Base-by-base conservation (phyloP, 2,888 invertebrate species). In the Odontocerum albicorne region DNA sequence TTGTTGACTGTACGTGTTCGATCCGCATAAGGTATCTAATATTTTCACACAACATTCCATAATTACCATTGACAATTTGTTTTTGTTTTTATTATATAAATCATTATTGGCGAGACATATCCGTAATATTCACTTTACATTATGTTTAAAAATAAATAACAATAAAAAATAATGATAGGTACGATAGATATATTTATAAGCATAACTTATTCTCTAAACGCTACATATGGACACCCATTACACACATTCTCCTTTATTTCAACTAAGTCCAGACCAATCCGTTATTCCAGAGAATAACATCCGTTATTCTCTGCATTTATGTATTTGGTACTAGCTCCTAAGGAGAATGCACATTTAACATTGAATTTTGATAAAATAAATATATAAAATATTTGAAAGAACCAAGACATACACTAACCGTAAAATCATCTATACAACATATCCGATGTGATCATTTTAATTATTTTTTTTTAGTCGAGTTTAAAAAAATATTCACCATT, bases 61-160 rank as follows among this genome's bases (percentile, higher is more conserved):
- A 47, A 49, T 49, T 46, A 54, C 47, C 36, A 54, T 54, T 54
- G 54, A 54, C 54, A 54, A 53, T 53, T 39, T 47, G 33, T 53
- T 53, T 33, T 42, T 42, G n/a, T 21, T 54, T 43, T 54, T 53
- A 53, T 53, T 45, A 46, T 49, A 47, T 54, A 54, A 54, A 54
- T 54, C 54, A 55, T 55, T 44, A 55, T 55, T 55, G 55, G 55
- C 55, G 49, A 55, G 55, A 55, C 52, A 56, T 61, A 49, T 55
- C 49, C 55, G 33, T 47, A 52, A 46, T 52, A 47, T 55, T 51
- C 39, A 42, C 39, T 38, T 55, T 53, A 53, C 53, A 53, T 47
- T 49, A 47, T 50, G 35, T 52, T 42, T 52, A 59, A 57, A 59
- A 59, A 59, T 59, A 54, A 60, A 57, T 57, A 60, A 59, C 52